Evolutionary conservation across 35 echinoderm and acorn worm species (phyloP).

Genomic region (Amphiura filiformis): DNA sequence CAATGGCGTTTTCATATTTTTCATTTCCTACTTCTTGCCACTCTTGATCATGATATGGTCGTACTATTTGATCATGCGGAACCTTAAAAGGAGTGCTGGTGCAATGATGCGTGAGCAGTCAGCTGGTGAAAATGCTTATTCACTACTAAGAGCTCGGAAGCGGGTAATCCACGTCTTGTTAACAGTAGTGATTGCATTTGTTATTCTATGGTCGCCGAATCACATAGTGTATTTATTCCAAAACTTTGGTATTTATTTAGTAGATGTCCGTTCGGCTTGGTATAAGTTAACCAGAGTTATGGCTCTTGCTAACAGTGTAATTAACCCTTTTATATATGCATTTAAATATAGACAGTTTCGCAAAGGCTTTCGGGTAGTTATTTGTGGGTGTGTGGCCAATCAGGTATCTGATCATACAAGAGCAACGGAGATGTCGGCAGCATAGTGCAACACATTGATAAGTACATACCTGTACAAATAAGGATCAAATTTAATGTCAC

Average conservation of each 20-base stretch:
- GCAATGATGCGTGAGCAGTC: constrained; percentile 22
- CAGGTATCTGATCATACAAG: constrained; percentile 28
- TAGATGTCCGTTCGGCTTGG: constrained; percentile 13
- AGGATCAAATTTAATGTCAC: too few species aligned
- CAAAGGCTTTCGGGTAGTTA: constrained; percentile 71
- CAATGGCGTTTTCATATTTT: constrained; percentile 66
- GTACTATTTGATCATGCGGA: constrained; percentile 67
- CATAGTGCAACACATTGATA: background rate
- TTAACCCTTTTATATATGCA: constrained; percentile 94
- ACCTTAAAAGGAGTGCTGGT: constrained; percentile 50
- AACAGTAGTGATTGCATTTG: constrained; percentile 74
- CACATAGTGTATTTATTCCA: constrained; percentile 87
- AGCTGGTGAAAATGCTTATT: constrained; percentile 34
- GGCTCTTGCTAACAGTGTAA: constrained; percentile 80
- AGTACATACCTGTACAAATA: too few species aligned
- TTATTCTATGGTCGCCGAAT: constrained; percentile 83
- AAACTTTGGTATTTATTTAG: constrained; percentile 45
- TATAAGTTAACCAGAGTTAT: constrained; percentile 77
- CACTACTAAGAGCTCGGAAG: constrained; percentile 64
- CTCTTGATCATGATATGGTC: constrained; percentile 84
- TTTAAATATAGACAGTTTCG: constrained; percentile 92
- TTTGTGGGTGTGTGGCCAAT: constrained; percentile 52
- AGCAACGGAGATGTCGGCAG: constrained; percentile 4
- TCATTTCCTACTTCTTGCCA: constrained; percentile 84
- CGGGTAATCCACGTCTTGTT: constrained; percentile 81